Evolutionary conservation across 2,888 invertebrate species (phyloP), one percentile per base, ranked within the genome.

Genomic region (Xanthia togata): DNA sequence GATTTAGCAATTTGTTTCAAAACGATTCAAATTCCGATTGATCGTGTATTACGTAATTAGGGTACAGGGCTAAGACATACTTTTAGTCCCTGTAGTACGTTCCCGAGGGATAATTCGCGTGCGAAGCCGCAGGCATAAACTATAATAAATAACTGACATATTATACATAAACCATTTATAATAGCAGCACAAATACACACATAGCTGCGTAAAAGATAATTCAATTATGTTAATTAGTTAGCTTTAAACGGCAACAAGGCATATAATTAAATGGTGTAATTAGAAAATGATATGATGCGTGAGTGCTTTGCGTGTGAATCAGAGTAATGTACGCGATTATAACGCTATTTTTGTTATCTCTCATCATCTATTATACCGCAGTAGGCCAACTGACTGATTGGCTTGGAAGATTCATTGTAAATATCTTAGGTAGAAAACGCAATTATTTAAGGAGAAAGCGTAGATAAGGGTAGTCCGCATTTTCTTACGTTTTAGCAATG

Each of bases 271-370:
- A 59, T 74, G 67, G 76, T 74, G 65, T 83, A 86, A 76, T 86
- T 86, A 83, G 73, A 86, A 86, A 83, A 86, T 79, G 35, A 79
- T 86, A 78, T 71, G 79, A 83, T 60, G 87, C 87, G 73, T 83
- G 87, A 83, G 84, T 62, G 76, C 55, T 47, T 79, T 53, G 83
- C 83, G 87, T 84, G 86, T 82, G 83, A 83, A 83, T 72, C 64
- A 50, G 65, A 85, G 86, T 85, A 78, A 82, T 73, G 73, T 77
- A 60, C 67, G 57, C 63, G 62, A 70, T 77, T 77, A 73, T 63
- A 74, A 47, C 53, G 73, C 47, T 71, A 74, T 69, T 70, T 68
- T 17, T 64, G 47, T 65, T 79, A 79, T 65, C 50, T 77, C 4
- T 38, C 55, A 20, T 57, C 41, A 31, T 62, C 50, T 79, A 31